phyloP scores from a whole-genome alignment of 2,797 vertebrate species.

The Galaxias olidus region DNA sequence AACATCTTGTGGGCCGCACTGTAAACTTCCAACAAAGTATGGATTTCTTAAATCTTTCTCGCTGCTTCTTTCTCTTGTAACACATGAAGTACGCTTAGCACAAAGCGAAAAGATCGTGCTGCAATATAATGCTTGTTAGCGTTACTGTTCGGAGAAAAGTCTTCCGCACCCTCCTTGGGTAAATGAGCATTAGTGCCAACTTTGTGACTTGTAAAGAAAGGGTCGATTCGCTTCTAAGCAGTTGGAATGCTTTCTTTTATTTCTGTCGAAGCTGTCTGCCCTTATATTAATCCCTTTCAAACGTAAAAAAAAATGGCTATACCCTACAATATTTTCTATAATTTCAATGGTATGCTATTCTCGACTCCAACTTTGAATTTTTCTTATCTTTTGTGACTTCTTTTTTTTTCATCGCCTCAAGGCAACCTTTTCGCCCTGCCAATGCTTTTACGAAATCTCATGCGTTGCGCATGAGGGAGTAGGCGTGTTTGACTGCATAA shows the following conservation, averaged over 20 bases:
- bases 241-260: not conserved
- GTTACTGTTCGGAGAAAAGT: constrained; percentile 14
- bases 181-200: constrained; percentile 40
- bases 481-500: constrained; percentile 36
- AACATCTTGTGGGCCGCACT: not conserved
- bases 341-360: not conserved
- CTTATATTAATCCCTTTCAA: not conserved
- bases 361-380: constrained; percentile 13
- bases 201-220: constrained; percentile 38
- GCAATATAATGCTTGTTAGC: not conserved
- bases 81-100: not conserved
- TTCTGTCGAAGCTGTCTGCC: not conserved
- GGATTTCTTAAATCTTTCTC: not conserved
- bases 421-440: constrained; percentile 47
- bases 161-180: constrained; percentile 53
- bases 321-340: not conserved
- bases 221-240: constrained; percentile 12
- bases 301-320: not conserved
- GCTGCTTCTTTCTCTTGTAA: not conserved
- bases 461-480: constrained; percentile 37
- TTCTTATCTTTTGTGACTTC: constrained; percentile 19
- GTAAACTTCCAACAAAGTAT: constrained; percentile 10
- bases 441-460: constrained; percentile 25
- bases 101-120: not conserved
- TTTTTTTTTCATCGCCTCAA: constrained; percentile 47